Base-by-base conservation (phyloP, 2,113 vertebrate genomes). In the Austrofundulus limnaeus region DNA sequence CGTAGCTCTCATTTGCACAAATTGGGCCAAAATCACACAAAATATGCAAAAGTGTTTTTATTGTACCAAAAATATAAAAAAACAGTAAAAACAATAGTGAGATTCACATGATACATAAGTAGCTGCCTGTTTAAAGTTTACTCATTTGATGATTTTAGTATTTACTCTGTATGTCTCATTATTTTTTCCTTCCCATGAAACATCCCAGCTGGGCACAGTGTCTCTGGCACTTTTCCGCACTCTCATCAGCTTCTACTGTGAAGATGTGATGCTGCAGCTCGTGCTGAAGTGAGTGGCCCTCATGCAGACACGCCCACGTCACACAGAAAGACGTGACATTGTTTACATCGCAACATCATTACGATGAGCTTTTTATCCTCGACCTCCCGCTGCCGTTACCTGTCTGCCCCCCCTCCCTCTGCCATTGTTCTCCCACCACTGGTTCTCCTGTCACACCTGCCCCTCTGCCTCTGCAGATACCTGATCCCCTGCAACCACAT, bases 401-500 rank as follows among this genome's bases (percentile, higher is more conserved):
- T 75, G 70, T 45, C 43, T 16, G 3, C 57, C 23, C 25, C 12
- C 48, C 3, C 13, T 21, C 38, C 23, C 41, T 6, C 2, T 16
- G 1, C 3, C 7, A 15, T n/a, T 21, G 14, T 41, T 23, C 17
- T 37, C 60, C 47, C 17, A 21, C 63, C 5, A 11, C 37, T 11
- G 68, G 20, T 43, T 73, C 47, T 50, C 24, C 67, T 82, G 66
- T 84, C 66, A 14, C 65, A 17, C 6, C 20, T 37, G 73, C 31
- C 64, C 25, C 19, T 70, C 47, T 73, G 24, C 59, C 61, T 61
- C 59, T 43, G 45, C 87, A 99, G 97, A 90, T 98, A 99, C 77
- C 91, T 99, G 84, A 94, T 99, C 83, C 96, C 97, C 0, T 99
- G 96, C 89, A 98, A 95, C 84, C 95, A 98, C 89, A 95, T 98